These are phyloP conservation scores for Patella caerulea DNA, from an alignment of 2,888 invertebrate genomes.

Conservation along the genomic window DNA sequence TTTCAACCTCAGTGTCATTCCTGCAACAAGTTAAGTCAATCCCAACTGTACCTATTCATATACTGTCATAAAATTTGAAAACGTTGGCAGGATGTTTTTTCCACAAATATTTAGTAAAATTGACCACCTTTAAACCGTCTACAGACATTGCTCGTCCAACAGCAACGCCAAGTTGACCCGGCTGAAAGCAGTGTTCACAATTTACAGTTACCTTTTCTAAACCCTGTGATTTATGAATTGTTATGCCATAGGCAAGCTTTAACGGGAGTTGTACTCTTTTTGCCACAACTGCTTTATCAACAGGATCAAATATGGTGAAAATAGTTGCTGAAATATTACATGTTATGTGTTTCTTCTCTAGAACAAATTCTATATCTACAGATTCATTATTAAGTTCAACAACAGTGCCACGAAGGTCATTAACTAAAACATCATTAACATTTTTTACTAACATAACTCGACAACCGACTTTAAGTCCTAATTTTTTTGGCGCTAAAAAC, in stretches of 20 bases:
- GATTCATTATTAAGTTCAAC: slow-evolving; percentile 6
- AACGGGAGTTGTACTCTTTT: slow-evolving; percentile 22
- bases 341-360: background rate
- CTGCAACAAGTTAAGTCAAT: slow-evolving; percentile 23
- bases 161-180: slow-evolving; percentile 22
- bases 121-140: slow-evolving; percentile 5
- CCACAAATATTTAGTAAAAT: slow-evolving; percentile 13
- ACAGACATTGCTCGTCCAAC: slow-evolving; percentile 13
- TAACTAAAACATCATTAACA: background rate
- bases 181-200: slow-evolving; percentile 7
- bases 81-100: slow-evolving; percentile 13
- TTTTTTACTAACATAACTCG: background rate
- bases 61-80: slow-evolving; percentile 11
- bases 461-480: background rate
- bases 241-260: slow-evolving; percentile 17
- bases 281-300: slow-evolving; percentile 12
- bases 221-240: slow-evolving; percentile 21
- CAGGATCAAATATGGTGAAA: slow-evolving; percentile 22
- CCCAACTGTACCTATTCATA: background rate
- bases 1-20: background rate
- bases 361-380: slow-evolving; percentile 21
- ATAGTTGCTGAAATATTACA: background rate
- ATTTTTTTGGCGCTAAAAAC: too few relatives aligned
- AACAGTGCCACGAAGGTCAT: background rate
- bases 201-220: slow-evolving; percentile 15